These are phyloP conservation scores for Huso huso DNA, from an alignment of 2,797 vertebrate genomes.

Conservation along the genomic window DNA sequence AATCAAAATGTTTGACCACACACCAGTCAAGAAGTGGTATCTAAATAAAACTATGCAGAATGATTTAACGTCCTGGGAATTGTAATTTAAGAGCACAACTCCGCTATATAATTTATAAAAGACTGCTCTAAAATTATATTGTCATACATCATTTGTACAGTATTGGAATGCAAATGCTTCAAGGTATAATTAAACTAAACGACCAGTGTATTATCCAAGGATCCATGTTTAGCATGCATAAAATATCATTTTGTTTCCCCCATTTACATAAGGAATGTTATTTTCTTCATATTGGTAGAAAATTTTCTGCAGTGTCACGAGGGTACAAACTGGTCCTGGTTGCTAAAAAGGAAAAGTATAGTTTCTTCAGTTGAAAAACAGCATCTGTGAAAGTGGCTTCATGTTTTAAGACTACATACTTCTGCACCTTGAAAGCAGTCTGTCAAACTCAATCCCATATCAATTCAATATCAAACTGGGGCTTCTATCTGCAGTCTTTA, in stretches of 20 bases:
- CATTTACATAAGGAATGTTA: constrained; percentile 9
- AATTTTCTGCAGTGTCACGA: not conserved
- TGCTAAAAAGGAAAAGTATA: no score
- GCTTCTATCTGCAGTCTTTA: no score
- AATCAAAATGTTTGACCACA: constrained; percentile 21
- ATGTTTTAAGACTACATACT: no score
- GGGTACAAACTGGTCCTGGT: not conserved
- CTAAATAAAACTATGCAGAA: constrained; percentile 18
- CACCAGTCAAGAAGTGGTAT: constrained; percentile 5
- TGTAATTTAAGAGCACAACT: constrained; percentile 18
- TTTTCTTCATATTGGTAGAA: no score
- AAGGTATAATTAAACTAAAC: constrained; percentile 16
- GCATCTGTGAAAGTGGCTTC: no score
- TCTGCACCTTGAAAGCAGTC: no score
- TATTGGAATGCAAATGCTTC: constrained; percentile 18
- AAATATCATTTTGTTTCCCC: constrained; percentile 11
- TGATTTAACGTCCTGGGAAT: constrained; percentile 14
- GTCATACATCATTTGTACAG: constrained; percentile 16
- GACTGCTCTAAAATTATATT: constrained; percentile 19
- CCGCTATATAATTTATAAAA: constrained; percentile 21
- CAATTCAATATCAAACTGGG: no score
- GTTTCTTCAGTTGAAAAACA: no score
- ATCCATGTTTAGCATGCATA: constrained; percentile 6
- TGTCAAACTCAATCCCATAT: no score
- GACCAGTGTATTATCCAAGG: constrained; percentile 8